Evolutionary conservation across 2,113 vertebrate genomes (phyloP).

Genomic region (Mandrillus leucophaeus): DNA sequence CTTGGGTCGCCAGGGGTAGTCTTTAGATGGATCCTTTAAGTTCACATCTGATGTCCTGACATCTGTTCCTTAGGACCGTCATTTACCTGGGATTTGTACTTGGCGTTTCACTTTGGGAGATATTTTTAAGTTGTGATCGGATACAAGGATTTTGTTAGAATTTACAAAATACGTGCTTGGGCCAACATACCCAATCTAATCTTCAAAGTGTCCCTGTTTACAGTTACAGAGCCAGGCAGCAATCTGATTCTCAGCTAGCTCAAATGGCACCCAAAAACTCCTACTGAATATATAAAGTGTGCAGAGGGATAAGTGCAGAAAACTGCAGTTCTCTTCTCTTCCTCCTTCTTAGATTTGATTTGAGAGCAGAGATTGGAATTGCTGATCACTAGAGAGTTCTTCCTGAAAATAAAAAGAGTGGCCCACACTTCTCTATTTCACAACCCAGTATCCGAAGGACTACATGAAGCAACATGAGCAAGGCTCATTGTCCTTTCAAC

Average conservation of each 20-base stretch:
- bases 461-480: not conserved
- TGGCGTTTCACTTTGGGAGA: not conserved
- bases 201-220: not conserved
- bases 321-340: not conserved
- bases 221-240: not conserved
- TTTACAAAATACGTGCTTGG: not conserved
- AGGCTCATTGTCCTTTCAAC: constrained; percentile 37
- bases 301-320: not conserved
- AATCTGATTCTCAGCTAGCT: not conserved
- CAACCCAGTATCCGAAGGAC: not conserved
- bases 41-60: not conserved
- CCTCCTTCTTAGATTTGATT: not conserved
- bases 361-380: not conserved
- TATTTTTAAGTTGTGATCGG: not conserved
- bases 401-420: not conserved
- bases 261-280: not conserved
- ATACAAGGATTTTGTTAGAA: constrained; percentile 1
- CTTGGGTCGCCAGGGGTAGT: constrained; percentile 43
- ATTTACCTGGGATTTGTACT: not conserved
- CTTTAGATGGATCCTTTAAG: not conserved
- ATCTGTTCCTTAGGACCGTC: not conserved
- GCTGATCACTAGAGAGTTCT: constrained; percentile 43
- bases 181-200: not conserved
- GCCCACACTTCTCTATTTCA: not conserved
- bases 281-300: not conserved